phyloP scores from a whole-genome alignment of 1,140 invertebrate species.

The Megalopta genalis region DNA sequence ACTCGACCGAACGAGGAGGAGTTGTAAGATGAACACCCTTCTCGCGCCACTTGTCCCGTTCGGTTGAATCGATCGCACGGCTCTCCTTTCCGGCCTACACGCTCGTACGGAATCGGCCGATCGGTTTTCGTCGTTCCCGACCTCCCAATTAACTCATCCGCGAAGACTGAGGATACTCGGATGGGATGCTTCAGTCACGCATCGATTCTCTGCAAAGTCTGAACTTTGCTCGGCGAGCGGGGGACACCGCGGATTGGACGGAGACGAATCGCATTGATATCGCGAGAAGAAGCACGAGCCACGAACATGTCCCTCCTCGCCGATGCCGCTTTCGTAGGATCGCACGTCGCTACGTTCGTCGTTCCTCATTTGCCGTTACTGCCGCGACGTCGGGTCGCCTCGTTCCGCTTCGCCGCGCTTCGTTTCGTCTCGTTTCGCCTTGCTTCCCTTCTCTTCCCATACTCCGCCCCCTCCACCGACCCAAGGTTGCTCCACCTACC shows the following conservation, averaged over 20 bases:
- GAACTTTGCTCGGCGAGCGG: conserved; percentile 73
- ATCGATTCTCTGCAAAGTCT: conserved; percentile 62
- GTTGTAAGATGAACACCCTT: background rate
- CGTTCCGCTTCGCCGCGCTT: too few relatives aligned
- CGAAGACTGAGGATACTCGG: conserved; percentile 73
- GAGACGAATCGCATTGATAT: conserved; percentile 68
- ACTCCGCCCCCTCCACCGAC: too few relatives aligned
- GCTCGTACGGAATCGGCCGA: background rate
- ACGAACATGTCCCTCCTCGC: conserved; percentile 66
- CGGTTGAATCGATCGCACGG: background rate
- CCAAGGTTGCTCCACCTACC: background rate
- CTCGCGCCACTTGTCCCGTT: background rate
- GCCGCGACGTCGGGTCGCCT: too few relatives aligned
- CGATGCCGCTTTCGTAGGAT: background rate
- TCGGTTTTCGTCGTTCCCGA: background rate
- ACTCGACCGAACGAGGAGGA: background rate
- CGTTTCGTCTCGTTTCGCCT: conserved; percentile 26
- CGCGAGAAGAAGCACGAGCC: conserved; percentile 71
- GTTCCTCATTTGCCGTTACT: too few relatives aligned
- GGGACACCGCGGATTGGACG: conserved; percentile 70
- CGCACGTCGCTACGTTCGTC: too few relatives aligned
- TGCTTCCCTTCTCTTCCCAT: background rate
- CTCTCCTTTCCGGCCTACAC: background rate
- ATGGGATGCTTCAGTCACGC: conserved; percentile 71
- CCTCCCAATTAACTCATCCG: conserved; percentile 53